These are phyloP conservation scores for Metaphire vulgaris DNA, from an alignment of 1,140 invertebrate genomes.

Conservation along the genomic window DNA sequence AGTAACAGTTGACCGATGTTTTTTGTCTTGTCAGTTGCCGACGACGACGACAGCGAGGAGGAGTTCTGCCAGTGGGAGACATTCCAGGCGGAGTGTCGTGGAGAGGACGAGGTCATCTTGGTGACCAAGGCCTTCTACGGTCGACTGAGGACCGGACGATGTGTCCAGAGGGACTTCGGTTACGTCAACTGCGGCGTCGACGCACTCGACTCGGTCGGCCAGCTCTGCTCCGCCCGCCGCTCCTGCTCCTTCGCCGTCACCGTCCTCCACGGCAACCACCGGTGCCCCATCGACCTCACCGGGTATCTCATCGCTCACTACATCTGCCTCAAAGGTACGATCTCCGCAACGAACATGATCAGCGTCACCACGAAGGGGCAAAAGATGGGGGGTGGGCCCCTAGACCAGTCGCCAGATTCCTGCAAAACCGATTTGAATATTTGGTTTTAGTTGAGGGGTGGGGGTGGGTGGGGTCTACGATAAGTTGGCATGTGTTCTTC, in stretches of 20 bases:
- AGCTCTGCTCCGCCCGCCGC: background rate
- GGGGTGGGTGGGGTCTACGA: no score
- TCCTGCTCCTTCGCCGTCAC: constrained; percentile 12
- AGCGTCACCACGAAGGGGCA: no score
- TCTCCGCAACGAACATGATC: no score
- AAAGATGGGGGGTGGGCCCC: no score
- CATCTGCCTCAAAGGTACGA: constrained; percentile 1
- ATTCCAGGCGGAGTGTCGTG: constrained; percentile 1
- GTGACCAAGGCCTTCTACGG: constrained; percentile 9
- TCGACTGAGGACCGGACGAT: background rate
- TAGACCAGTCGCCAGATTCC: no score
- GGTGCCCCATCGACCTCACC: constrained; percentile 5
- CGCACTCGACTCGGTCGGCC: background rate
- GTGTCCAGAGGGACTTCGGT: constrained; percentile 1
- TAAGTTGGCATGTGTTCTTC: no score
- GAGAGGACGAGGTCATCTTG: background rate
- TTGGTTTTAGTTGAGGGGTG: no score
- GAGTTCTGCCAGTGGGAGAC: constrained; percentile 17
- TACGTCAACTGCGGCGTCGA: constrained; percentile 6
- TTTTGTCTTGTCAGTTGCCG: no score
- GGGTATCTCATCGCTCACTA: background rate
- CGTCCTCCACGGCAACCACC: constrained; percentile 5
- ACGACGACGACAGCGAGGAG: background rate
- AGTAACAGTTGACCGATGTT: no score
- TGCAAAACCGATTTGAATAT: no score